Evolutionary conservation across 2,888 invertebrate species (phyloP), one percentile per base, ranked within the genome.

Genomic region (Baccha elongata): DNA sequence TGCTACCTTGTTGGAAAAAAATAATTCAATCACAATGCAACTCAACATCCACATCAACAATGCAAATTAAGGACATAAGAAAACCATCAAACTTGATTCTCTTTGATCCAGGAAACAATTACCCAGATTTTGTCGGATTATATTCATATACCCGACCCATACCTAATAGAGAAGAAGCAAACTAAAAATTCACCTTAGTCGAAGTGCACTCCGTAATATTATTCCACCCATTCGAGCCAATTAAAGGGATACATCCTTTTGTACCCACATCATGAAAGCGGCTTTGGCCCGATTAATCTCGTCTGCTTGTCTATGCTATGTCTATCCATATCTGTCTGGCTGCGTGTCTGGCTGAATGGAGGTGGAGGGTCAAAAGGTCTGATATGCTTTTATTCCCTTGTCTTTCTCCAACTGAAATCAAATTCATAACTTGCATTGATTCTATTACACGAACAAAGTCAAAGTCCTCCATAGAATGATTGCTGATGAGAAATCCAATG

Each of bases 391-490:
- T 62, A 53, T 10, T 2, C 17, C 26, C 11, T 52, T 23, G 29
- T 29, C 46, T 21, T 46, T 40, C 40, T 40, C 23, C 44, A 53
- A 42, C 19, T 55, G 71, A 71, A 55, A 62, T 64, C 50, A 83
- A 83, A 83, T 78, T 72, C 67, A 72, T 62, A 83, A 78, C 48
- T 72, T 67, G 53, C 81, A 83, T 67, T 72, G 81, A 72, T 83
- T 83, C 60, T 76, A 67, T 76, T 75, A 76, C 67, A 72, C 53
- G 23, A 60, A 26, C 13, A 13, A 37, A 13, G 6, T 40, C 15
- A n/a, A n/a, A n/a, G 6, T 26, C 15, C 0, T 17, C 32, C 32
- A 17, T 32, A 23, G 29, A 15, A 7, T 17, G 35, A 37, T 37
- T 35, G 60, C 40, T 53, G 65, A 60, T 44, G 60, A 48, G 40